A percentile compares a stretch with the other conserved stretches of the same genome.
phyloP scores from a whole-genome alignment of 2,113 vertebrate species.

The Burhinus oedicnemus region DNA sequence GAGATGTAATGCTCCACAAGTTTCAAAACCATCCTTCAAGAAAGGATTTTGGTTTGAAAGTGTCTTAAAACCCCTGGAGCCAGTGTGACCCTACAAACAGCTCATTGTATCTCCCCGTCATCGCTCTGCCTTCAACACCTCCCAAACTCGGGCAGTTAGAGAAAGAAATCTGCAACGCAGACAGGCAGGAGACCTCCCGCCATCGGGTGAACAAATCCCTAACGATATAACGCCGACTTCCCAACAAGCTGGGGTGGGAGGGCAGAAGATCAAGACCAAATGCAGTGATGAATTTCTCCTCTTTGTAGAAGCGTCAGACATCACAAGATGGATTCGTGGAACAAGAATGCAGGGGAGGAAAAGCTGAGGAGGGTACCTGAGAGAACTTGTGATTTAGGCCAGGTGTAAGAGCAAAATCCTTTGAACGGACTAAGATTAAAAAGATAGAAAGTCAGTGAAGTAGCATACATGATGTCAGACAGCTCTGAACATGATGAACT shows the following conservation, averaged over 20 bases:
- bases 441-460: neutral
- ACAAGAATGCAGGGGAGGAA: neutral
- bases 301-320: neutral
- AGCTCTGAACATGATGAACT: neutral
- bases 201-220: neutral
- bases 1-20: neutral
- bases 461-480: neutral
- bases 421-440: neutral
- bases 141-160: neutral
- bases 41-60: neutral
- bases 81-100: neutral
- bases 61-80: neutral
- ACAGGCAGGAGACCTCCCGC: neutral
- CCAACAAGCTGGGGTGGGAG: neutral
- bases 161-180: neutral
- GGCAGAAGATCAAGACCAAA: neutral
- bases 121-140: neutral
- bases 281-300: neutral
- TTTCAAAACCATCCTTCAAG: neutral
- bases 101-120: neutral
- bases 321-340: neutral
- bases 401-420: neutral
- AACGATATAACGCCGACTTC: neutral
- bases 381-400: neutral
- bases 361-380: neutral